Base-by-base conservation (phyloP, 53 echinoderm and acorn worm species). In the Astropecten irregularis region DNA sequence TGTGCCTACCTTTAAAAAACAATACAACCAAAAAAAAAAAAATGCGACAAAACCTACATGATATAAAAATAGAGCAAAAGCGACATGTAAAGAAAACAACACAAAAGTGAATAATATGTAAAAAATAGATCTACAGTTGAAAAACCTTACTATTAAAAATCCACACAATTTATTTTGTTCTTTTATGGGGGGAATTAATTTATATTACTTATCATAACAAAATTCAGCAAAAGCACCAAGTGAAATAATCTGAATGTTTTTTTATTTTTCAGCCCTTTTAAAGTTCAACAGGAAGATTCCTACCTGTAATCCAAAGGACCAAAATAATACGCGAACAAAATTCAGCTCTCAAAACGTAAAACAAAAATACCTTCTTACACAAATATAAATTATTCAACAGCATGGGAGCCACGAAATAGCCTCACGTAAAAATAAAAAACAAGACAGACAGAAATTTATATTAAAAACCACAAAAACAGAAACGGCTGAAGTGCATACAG, bases 351-450 rank as follows among this genome's bases (percentile, higher is more conserved):
- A 37, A 85, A 74, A 64, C 1, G 40, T 13, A 22, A 65, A 76
- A 53, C 76, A 39, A 18, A 22, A 65, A 56, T 15, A 76, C 35
- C 76, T 65, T 85, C 73, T 61, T 66, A 74, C 73, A 85, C 74
- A 58, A 53, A 74, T 85, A 85, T 85, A 85, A 85, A 85, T 85
- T 74, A 85, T 76, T 85, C 35, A 53, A 61, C 49, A 76, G 64
- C 47, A 59, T 35, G 62, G 21, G 72, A 72, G 56, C 71, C 71
- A 85, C 46, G 21, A 56, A 51, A 47, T 11, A 23, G 51, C 74
- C 53, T 74, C 27, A 58, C 62, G 37, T 50, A 37, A 49, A 44
- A 33, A 49, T 18, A 42, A 14, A 36, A 44, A 33, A 49, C 14
- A 42, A 14, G 26, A 84, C 39, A 76, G 52, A 85, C 74, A 74